Conservation (phyloP, 2,113 vertebrate species). For the Oncorhynchus clarkii region DNA sequence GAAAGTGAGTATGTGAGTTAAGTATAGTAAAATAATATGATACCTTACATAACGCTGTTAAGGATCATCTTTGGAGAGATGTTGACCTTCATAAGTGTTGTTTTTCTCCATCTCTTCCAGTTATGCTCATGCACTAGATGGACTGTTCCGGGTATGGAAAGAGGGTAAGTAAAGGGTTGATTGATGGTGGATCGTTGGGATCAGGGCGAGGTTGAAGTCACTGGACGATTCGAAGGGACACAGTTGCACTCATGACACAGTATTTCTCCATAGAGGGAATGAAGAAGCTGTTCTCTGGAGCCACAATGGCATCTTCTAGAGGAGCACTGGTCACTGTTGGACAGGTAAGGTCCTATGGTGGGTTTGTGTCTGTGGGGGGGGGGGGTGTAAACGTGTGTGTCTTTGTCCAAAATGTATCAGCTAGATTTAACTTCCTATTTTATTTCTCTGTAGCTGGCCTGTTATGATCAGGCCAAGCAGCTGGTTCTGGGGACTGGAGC, state of each 20-base stretch:
- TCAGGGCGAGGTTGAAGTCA: neutral
- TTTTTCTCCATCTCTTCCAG: conserved; percentile 59
- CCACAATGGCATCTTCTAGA: conserved; percentile 75
- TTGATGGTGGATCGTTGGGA: neutral
- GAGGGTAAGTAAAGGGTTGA: conserved; percentile 73
- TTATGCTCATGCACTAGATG: conserved; percentile 81
- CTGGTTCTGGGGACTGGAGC: conserved; percentile 75
- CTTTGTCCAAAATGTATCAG: neutral
- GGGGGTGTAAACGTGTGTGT: neutral
- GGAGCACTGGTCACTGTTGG: conserved; percentile 83
- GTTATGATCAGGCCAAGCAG: conserved; percentile 87
- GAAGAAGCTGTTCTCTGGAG: conserved; percentile 79
- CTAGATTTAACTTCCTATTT: neutral
- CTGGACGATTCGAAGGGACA: no score
- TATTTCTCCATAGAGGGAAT: conserved; percentile 71
- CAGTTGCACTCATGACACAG: neutral
- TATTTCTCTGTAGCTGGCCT: conserved; percentile 74
- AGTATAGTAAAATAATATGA: neutral
- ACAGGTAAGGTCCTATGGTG: conserved; percentile 70
- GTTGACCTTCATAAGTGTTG: neutral
- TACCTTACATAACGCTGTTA: neutral
- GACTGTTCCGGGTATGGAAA: conserved; percentile 76
- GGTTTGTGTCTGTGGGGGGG: neutral
- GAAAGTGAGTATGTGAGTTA: conserved; percentile 75
- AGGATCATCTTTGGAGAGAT: no score